Conservation (phyloP, 2,797 vertebrate genomes). For the Liasis olivaceus region DNA sequence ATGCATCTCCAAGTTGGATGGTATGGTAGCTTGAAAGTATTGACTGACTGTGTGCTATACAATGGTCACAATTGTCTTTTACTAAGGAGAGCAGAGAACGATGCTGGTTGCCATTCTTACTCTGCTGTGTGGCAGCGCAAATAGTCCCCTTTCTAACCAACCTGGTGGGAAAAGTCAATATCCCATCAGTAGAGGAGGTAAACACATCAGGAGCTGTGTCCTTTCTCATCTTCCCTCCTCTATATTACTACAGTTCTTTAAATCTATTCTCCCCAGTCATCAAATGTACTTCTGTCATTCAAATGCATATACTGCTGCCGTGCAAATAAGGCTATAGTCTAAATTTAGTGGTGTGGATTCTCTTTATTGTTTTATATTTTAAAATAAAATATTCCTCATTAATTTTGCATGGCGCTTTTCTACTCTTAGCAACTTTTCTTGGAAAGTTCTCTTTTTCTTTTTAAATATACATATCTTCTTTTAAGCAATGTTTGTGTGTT, state of each 20-base stretch:
- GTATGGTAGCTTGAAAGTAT: constrained; percentile 68
- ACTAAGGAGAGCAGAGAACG: constrained; percentile 71
- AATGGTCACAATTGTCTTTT: constrained; percentile 74
- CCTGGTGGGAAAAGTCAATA: constrained; percentile 88
- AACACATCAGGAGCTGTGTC: constrained; percentile 81
- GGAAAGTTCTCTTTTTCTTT: constrained; percentile 53
- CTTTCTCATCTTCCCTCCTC: constrained; percentile 78
- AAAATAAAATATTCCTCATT: constrained; percentile 69
- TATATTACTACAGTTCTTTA: constrained; percentile 71
- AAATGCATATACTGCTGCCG: constrained; percentile 64
- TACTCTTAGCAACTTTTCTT: not conserved
- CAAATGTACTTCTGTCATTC: constrained; percentile 76
- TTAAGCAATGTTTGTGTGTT: constrained; percentile 57
- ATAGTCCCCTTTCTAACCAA: constrained; percentile 85
- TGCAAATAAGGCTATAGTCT: constrained; percentile 48
- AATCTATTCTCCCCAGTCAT: constrained; percentile 74
- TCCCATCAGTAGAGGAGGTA: constrained; percentile 83
- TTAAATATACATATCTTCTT: constrained; percentile 44
- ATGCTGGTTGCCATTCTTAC: constrained; percentile 78
- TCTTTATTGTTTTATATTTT: constrained; percentile 65
- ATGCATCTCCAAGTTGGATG: constrained; percentile 69
- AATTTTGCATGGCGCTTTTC: constrained; percentile 54
- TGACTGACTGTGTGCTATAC: constrained; percentile 71
- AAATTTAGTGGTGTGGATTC: constrained; percentile 52
- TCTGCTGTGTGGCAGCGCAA: constrained; percentile 79